Evolutionary conservation across 2,888 invertebrate species (phyloP).

Genomic region (Thyatira batis): DNA sequence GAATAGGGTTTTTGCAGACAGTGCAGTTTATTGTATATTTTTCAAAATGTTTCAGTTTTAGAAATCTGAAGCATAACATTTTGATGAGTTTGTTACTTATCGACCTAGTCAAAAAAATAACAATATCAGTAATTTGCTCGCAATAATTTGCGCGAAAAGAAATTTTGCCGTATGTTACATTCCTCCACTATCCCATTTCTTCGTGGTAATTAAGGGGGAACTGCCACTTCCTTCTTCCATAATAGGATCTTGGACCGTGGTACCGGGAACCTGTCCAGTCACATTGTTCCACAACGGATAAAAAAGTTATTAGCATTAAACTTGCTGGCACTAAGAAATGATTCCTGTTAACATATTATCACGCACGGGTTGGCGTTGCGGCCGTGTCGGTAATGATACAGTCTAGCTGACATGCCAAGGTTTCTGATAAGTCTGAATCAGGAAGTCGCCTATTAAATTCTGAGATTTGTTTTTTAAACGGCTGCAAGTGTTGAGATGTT

Average conservation of each 20-base stretch:
- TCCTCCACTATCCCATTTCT: conserved; percentile 59
- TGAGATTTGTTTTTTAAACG: background rate
- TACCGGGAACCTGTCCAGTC: conserved; percentile 33
- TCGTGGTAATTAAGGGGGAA: conserved; percentile 64
- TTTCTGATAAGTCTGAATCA: background rate
- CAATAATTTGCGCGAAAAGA: background rate
- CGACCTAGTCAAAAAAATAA: too few species aligned
- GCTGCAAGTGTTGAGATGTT: background rate
- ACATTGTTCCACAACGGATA: conserved; percentile 27
- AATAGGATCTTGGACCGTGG: conserved; percentile 43
- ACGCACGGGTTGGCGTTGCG: background rate
- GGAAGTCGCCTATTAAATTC: background rate
- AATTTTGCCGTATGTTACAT: conserved; percentile 21
- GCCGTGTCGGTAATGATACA: background rate
- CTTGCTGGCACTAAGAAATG: background rate
- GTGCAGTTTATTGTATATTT: too few species aligned
- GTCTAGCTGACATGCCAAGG: background rate
- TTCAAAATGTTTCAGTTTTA: too few species aligned
- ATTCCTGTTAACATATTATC: background rate
- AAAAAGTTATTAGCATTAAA: conserved; percentile 46
- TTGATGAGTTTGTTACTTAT: too few species aligned
- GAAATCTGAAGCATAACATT: too few species aligned
- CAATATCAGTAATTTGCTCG: background rate
- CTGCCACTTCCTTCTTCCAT: conserved; percentile 60
- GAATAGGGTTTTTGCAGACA: too few species aligned